Conservation (phyloP, 2,888 invertebrate species). For the Polietes domitor region DNA sequence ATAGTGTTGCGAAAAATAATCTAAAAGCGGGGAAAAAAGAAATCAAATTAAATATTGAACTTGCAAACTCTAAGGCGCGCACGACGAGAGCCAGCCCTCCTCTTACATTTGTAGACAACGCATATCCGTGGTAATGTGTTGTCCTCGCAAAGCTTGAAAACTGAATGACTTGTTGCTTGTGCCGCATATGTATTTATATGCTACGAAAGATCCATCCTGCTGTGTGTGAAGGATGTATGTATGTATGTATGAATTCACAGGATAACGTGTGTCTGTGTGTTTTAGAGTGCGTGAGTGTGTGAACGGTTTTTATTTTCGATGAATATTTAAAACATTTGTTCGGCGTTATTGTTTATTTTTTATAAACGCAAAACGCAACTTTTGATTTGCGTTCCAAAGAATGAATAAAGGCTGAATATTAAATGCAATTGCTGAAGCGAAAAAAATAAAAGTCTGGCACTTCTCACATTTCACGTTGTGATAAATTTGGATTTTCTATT, state of each 20-base stretch:
- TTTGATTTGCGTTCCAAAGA: slow-evolving; percentile 38
- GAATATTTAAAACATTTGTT: slow-evolving; percentile 57
- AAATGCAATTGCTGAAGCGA: slow-evolving; percentile 19
- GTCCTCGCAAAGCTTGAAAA: slow-evolving; percentile 38
- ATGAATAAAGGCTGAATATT: slow-evolving; percentile 33
- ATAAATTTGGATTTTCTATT: slow-evolving; percentile 24
- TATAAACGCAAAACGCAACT: neutral
- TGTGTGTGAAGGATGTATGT: neutral
- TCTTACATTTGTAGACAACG: slow-evolving; percentile 61
- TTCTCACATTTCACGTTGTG: slow-evolving; percentile 1
- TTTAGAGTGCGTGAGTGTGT: neutral
- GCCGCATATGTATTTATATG: slow-evolving; percentile 49
- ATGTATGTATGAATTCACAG: slow-evolving; percentile 19
- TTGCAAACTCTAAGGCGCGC: neutral
- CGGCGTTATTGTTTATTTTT: slow-evolving; percentile 34
- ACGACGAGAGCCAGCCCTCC: neutral
- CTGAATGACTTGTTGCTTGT: slow-evolving; percentile 59
- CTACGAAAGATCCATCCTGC: neutral
- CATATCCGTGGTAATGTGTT: slow-evolving; percentile 58
- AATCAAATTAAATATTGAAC: neutral
- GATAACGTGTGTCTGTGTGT: neutral
- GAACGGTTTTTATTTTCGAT: slow-evolving; percentile 46
- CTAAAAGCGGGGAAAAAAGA: slow-evolving; percentile 33
- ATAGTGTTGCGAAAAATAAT: slow-evolving; percentile 50
- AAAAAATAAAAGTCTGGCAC: neutral